Percentiles rank a stretch among this genome's conserved stretches.
phyloP scores from a whole-genome alignment of 2,797 vertebrate species.

The Poeciliopsis gracilis region DNA sequence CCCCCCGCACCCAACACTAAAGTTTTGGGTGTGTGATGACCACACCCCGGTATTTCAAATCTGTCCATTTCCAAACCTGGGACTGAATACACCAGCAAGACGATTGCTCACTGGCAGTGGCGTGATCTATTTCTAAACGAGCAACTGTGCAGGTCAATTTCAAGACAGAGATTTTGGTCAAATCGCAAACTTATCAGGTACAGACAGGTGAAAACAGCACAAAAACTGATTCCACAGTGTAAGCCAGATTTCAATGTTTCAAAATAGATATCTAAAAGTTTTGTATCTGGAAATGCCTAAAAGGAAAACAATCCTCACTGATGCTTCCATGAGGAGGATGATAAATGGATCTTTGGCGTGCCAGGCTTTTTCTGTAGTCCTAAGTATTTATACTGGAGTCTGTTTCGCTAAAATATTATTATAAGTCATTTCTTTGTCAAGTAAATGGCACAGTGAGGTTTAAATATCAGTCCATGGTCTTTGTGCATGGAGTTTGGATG shows the following conservation, averaged over 20 bases:
- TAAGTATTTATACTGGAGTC: neutral
- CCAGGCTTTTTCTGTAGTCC: neutral
- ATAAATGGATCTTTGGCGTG: neutral
- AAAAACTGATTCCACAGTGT: neutral
- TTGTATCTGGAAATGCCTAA: neutral
- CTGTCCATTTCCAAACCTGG: constrained; percentile 44
- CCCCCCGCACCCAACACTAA: constrained; percentile 29
- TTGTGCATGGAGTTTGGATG: neutral
- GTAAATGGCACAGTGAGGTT: neutral
- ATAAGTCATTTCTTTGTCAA: neutral
- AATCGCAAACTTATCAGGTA: neutral
- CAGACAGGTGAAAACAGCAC: neutral
- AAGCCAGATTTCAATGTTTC: neutral
- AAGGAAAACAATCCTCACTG: neutral
- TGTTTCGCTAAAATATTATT: neutral
- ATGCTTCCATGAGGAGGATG: neutral
- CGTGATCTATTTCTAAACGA: constrained; percentile 16
- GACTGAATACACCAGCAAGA: constrained; percentile 42
- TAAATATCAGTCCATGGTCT: neutral
- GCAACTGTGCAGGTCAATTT: neutral
- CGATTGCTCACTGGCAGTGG: constrained; percentile 28
- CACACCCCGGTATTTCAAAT: constrained; percentile 45
- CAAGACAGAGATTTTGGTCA: neutral
- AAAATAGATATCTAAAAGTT: neutral
- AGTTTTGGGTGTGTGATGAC: constrained; percentile 51